Evolutionary conservation across 2,113 vertebrate species (phyloP).

Genomic region (Desmodus rotundus): DNA sequence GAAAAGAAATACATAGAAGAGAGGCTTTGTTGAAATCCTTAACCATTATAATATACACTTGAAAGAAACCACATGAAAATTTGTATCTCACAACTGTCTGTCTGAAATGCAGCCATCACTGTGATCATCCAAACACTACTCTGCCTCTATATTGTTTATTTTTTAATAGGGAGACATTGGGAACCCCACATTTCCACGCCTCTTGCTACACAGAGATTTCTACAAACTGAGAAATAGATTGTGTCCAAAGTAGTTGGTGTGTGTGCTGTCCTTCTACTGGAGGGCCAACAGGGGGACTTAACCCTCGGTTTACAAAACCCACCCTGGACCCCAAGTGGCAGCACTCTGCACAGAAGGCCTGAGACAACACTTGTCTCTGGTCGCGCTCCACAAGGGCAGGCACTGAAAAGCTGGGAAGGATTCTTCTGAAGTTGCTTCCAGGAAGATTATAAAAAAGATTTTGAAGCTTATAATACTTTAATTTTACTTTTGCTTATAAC

Average conservation of each 20-base stretch:
- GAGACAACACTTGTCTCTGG: constrained; percentile 64
- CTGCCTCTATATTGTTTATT: background rate
- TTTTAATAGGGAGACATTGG: background rate
- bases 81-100: background rate
- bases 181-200: background rate
- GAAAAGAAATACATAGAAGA: constrained; percentile 56
- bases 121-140: background rate
- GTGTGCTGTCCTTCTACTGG: constrained; percentile 37
- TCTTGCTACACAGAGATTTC: constrained; percentile 44
- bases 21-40: constrained; percentile 57
- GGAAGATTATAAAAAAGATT: constrained; percentile 65
- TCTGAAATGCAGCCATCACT: background rate
- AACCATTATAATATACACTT: constrained; percentile 15
- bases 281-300: constrained; percentile 49
- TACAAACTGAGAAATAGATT: constrained; percentile 47
- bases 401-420: constrained; percentile 42
- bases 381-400: constrained; percentile 61
- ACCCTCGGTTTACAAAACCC: background rate
- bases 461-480: constrained; percentile 61
- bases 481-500: constrained; percentile 67
- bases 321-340: constrained; percentile 25
- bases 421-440: constrained; percentile 71
- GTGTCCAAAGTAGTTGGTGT: background rate
- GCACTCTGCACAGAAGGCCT: constrained; percentile 59
- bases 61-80: background rate